Percentiles rank a stretch among this genome's conserved stretches.
Conservation (phyloP, 1,140 invertebrate genomes). For the Drosophila takahashii region DNA sequence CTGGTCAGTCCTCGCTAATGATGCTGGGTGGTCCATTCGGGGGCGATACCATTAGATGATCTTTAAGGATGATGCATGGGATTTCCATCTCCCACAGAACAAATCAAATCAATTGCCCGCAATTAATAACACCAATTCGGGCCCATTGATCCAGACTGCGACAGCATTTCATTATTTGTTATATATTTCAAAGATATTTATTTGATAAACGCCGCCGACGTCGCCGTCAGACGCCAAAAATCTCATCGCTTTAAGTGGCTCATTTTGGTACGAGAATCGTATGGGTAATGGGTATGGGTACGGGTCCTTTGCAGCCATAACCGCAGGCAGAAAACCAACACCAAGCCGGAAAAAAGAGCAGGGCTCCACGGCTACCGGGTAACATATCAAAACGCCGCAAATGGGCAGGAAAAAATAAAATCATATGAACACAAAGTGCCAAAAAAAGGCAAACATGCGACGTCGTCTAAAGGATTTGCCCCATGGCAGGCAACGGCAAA, state of each 20-base stretch:
- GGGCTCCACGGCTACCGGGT: conserved; percentile 68
- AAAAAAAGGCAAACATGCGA: conserved; percentile 77
- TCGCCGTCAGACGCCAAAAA: conserved; percentile 77
- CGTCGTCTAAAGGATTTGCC: conserved; percentile 77
- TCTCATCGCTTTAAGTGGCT: conserved; percentile 82
- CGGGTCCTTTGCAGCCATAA: conserved; percentile 42
- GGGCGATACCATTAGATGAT: conserved; percentile 10
- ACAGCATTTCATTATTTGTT: conserved; percentile 80
- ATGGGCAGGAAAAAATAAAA: conserved; percentile 77
- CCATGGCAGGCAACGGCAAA: conserved; percentile 66
- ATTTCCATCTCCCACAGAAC: conserved; percentile 38
- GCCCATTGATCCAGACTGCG: conserved; percentile 52
- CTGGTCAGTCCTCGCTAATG: conserved; percentile 50
- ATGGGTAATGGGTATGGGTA: conserved; percentile 7
- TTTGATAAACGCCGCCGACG: conserved; percentile 78
- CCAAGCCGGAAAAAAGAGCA: conserved; percentile 33
- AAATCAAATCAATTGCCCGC: conserved; percentile 74
- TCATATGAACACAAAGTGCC: conserved; percentile 61
- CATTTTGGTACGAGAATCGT: conserved; percentile 54
- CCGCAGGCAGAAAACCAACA: conserved; percentile 66
- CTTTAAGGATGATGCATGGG: conserved; percentile 45
- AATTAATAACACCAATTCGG: conserved; percentile 77
- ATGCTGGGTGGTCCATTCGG: conserved; percentile 48
- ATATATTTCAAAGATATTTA: conserved; percentile 81
- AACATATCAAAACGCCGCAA: conserved; percentile 81